Evolutionary conservation across 2,113 vertebrate species (phyloP).

Genomic region (Origma solitaria): DNA sequence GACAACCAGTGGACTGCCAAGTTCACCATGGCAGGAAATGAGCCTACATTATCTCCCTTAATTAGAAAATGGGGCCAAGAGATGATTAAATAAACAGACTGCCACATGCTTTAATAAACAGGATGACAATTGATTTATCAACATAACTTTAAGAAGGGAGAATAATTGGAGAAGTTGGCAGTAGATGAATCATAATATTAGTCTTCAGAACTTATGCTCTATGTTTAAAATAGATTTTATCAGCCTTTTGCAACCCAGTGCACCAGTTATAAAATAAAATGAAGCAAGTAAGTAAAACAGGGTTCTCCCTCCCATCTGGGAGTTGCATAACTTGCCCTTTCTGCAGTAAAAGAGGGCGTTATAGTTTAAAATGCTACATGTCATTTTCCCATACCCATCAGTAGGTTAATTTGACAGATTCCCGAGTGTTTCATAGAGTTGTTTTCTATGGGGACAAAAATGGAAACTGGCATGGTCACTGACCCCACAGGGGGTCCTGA

Average conservation of each 20-base stretch:
- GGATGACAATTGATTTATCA: slow-evolving; percentile 41
- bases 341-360: background rate
- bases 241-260: background rate
- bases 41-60: slow-evolving; percentile 19
- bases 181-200: background rate
- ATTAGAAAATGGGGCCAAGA: slow-evolving; percentile 44
- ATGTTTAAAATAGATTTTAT: slow-evolving; percentile 13
- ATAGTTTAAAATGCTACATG: background rate
- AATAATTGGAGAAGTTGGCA: background rate
- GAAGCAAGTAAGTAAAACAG: background rate
- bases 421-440: background rate
- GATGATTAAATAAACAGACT: slow-evolving; percentile 31
- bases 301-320: background rate
- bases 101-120: background rate
- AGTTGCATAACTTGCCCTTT: background rate
- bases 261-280: background rate
- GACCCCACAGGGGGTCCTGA: background rate
- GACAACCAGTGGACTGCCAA: background rate
- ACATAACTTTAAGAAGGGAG: background rate
- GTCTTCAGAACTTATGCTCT: background rate
- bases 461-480: background rate
- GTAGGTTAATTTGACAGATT: background rate
- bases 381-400: background rate
- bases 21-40: slow-evolving; percentile 12
- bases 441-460: background rate